Percentiles rank a stretch among this genome's conserved stretches.
Conservation (phyloP, 1,140 invertebrate species). For the Eriocheir sinensis region DNA sequence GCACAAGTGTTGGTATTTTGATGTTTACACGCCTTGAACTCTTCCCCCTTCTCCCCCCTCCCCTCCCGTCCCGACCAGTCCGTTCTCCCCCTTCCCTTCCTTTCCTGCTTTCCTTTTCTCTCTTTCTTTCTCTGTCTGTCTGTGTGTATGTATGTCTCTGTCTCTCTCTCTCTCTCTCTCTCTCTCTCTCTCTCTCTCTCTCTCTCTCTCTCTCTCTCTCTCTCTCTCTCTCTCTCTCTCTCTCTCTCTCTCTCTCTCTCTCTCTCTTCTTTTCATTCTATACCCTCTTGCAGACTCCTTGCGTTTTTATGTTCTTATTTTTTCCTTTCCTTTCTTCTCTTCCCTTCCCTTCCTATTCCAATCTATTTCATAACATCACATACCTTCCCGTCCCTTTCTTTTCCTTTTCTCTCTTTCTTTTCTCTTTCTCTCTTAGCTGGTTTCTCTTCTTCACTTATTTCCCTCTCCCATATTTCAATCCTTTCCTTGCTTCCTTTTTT, state of each 20-base stretch:
- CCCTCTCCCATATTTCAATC: neutral
- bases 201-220: too few species aligned
- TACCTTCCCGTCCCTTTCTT: neutral
- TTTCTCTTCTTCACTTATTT: neutral
- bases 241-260: neutral
- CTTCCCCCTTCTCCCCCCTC: neutral
- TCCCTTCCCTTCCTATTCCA: constrained; percentile 5
- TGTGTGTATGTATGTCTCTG: too few species aligned
- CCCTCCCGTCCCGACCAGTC: neutral
- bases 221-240: too few species aligned
- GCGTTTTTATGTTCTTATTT: neutral
- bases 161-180: too few species aligned
- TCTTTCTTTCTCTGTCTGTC: too few species aligned
- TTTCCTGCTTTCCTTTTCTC: neutral
- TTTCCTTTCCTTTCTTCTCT: too few species aligned
- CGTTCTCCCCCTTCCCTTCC: neutral
- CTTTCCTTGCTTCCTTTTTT: neutral
- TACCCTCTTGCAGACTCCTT: too few species aligned
- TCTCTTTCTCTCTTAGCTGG: neutral
- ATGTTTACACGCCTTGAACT: constrained; percentile 12
- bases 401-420: neutral
- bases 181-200: too few species aligned
- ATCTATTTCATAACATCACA: neutral
- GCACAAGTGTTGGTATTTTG: neutral
- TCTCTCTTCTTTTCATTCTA: neutral